Percentiles rank a stretch among this genome's conserved stretches.
phyloP scores from a whole-genome alignment of 2,797 vertebrate species.

The Cichlasoma orientale region DNA sequence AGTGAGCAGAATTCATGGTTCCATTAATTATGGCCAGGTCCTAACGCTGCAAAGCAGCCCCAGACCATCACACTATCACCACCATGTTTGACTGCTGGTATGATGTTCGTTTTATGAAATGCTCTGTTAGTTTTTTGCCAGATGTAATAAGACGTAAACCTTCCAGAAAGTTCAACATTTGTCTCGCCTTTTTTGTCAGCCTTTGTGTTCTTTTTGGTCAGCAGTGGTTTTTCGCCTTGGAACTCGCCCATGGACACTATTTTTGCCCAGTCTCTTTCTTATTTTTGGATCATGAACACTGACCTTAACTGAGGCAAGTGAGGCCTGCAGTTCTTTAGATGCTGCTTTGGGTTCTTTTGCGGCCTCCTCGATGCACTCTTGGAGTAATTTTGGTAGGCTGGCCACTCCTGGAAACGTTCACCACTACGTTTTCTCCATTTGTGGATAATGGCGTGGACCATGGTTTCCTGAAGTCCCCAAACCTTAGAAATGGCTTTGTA shows the following conservation, averaged over 20 bases:
- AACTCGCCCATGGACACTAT: not conserved
- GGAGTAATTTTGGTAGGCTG: too few species aligned
- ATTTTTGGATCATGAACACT: not conserved
- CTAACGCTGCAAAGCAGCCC: not conserved
- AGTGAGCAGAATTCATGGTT: not conserved
- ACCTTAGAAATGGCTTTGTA: too few species aligned
- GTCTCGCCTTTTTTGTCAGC: too few species aligned
- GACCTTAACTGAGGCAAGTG: not conserved
- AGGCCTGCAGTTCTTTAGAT: not conserved
- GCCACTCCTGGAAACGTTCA: too few species aligned
- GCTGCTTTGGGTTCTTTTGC: too few species aligned
- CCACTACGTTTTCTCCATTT: too few species aligned
- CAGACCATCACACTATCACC: not conserved
- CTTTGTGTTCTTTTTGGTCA: not conserved
- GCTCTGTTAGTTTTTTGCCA: not conserved
- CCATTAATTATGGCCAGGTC: rapidly evolving
- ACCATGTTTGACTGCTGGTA: not conserved
- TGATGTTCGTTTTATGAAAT: not conserved
- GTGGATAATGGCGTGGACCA: too few species aligned
- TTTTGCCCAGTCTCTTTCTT: not conserved
- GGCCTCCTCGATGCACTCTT: too few species aligned
- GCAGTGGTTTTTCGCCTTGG: not conserved
- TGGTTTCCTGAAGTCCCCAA: too few species aligned
- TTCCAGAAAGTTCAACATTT: not conserved
- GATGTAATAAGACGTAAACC: not conserved